Percentiles rank a stretch among this genome's conserved stretches.
Conservation (phyloP, 2,888 invertebrate species). For the Urechis unicinctus region DNA sequence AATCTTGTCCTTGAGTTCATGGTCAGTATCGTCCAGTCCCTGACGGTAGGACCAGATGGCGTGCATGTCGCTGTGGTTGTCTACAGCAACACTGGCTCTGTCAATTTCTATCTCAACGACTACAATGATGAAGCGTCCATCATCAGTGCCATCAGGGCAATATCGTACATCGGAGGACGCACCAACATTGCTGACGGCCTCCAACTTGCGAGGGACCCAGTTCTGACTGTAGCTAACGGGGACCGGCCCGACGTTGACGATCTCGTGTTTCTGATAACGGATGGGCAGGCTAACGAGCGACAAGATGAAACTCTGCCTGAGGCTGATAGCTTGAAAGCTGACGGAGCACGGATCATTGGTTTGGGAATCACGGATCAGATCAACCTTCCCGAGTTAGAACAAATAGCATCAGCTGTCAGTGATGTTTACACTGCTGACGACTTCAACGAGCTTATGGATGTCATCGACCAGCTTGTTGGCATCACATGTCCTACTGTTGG, state of each 20-base stretch:
- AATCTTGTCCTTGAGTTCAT: background rate
- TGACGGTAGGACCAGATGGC: background rate
- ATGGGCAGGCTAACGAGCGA: background rate
- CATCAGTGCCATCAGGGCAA: background rate
- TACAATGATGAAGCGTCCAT: background rate
- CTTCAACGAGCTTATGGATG: background rate
- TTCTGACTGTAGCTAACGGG: background rate
- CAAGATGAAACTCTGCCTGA: background rate
- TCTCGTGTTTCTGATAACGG: background rate
- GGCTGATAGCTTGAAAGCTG: background rate
- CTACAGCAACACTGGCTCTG: background rate
- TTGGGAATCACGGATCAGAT: background rate
- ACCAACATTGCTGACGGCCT: background rate
- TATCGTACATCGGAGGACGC: background rate
- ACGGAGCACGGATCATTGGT: background rate
- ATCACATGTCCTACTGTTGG: no score
- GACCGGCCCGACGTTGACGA: background rate
- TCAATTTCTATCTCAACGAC: background rate
- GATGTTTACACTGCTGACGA: no score
- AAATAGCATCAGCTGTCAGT: no score
- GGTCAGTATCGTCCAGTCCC: background rate
- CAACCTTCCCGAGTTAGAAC: no score
- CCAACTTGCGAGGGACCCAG: background rate
- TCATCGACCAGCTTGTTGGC: background rate
- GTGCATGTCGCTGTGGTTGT: background rate